A percentile compares a stretch with the other conserved stretches of the same genome.
phyloP scores from a whole-genome alignment of 2,888 invertebrate genomes.

The Drosophila infuscata region DNA sequence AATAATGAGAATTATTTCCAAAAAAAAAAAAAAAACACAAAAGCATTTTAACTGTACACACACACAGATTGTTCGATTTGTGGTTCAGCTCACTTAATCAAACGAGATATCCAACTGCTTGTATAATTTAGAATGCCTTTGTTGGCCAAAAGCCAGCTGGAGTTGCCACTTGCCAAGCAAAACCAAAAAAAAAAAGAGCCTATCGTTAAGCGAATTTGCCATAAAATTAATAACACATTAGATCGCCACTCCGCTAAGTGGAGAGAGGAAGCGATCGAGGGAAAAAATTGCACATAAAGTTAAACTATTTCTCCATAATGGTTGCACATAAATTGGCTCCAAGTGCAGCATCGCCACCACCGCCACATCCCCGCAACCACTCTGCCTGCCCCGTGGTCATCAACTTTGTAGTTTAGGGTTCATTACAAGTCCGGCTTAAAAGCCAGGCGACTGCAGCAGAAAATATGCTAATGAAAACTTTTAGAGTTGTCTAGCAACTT shows the following conservation, averaged over 20 bases:
- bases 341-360: background rate
- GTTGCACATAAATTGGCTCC: constrained; percentile 61
- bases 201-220: constrained; percentile 67
- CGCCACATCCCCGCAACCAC: background rate
- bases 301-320: constrained; percentile 72
- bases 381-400: constrained; percentile 34
- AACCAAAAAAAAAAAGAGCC: background rate
- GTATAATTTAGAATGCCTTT: constrained; percentile 78
- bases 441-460: background rate
- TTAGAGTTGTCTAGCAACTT: constrained; percentile 54
- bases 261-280: background rate
- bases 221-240: constrained; percentile 81
- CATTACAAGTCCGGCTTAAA: constrained; percentile 51
- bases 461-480: constrained; percentile 79
- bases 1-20: constrained; percentile 79
- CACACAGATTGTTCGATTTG: constrained; percentile 11
- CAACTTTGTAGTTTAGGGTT: constrained; percentile 75
- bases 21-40: constrained; percentile 43
- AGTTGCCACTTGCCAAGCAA: constrained; percentile 25
- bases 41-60: constrained; percentile 65
- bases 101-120: constrained; percentile 82
- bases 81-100: constrained; percentile 79
- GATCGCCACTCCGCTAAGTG: constrained; percentile 46
- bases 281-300: constrained; percentile 65
- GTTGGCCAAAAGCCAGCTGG: constrained; percentile 52